phyloP scores from a whole-genome alignment of 2,113 vertebrate genomes.

The Pseudorasbora parva region DNA sequence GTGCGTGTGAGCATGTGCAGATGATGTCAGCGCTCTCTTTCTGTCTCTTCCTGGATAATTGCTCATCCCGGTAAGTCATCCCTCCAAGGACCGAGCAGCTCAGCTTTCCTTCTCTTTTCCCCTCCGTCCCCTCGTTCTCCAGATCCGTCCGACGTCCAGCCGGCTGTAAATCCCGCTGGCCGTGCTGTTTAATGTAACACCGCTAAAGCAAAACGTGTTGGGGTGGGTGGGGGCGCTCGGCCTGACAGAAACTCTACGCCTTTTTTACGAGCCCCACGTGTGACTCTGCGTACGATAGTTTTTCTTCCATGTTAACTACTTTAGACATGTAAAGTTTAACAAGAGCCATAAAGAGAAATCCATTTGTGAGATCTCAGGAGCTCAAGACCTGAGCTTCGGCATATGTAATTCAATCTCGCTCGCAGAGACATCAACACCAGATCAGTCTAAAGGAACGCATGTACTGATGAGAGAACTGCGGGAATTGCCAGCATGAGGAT shows the following conservation, averaged over 20 bases:
- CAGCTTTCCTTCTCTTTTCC: constrained; percentile 57
- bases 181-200: constrained; percentile 43
- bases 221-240: constrained; percentile 31
- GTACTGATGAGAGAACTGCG: constrained; percentile 9
- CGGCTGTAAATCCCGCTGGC: constrained; percentile 56
- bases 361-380: constrained; percentile 57
- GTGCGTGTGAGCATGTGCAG: constrained; percentile 42
- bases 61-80: constrained; percentile 60
- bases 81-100: constrained; percentile 53
- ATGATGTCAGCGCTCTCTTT: constrained; percentile 44
- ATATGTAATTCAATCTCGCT: constrained; percentile 59
- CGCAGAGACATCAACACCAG: constrained; percentile 38
- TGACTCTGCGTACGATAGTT: constrained; percentile 62
- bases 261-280: constrained; percentile 72
- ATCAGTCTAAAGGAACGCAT: constrained; percentile 39
- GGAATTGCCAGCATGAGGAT: constrained; percentile 17
- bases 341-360: constrained; percentile 69
- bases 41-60: constrained; percentile 48
- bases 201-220: constrained; percentile 54
- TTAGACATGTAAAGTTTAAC: constrained; percentile 73
- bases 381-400: constrained; percentile 46
- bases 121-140: constrained; percentile 52
- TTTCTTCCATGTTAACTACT: constrained; percentile 72
- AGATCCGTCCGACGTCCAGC: constrained; percentile 64
- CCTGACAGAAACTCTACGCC: constrained; percentile 37